Evolutionary conservation across 2,113 vertebrate genomes (phyloP), one percentile per base, ranked within the genome.

Genomic region (Perognathus longimembris): DNA sequence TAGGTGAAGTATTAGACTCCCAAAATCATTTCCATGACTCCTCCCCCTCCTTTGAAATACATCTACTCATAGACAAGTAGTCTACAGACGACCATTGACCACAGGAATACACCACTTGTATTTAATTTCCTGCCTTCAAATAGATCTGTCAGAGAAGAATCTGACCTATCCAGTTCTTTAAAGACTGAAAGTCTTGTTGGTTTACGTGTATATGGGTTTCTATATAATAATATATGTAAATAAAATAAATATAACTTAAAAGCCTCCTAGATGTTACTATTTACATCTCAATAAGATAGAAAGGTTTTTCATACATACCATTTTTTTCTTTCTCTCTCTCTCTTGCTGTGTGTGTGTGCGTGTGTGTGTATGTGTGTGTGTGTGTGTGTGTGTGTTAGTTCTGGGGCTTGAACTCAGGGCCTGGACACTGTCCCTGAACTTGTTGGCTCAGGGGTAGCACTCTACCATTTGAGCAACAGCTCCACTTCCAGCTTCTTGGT

Each of bases 171-270:
- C 50, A 21, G 86, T 90, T 87, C 14, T 79, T 80, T 81, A 92
- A 34, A 50, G 42, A 80, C 40, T 28, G 10, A 97, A 94, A 77
- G 3, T 85, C 84, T 92, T 75, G 74, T 63, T 30, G 36, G 42
- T 34, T 91, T 84, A 24, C 26, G 42, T 74, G 30, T 61, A 71
- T 64, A 12, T 86, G 4, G 32, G 34, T 76, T 95, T 86, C 63
- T 85, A 42, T 57, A 36, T 67, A 61, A 61, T 54, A 79, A 74
- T 32, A 81, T 45, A 64, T 87, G 8, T 61, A 90, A 78, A 64
- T 2, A 90, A 71, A 54, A 85, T 61, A 88, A 85, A 83, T 26
- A 63, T 9, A 77, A 67, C 67, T 90, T 71, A 42, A 50, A 77
- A 24, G 28, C 38, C 8, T 59, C 9, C 18, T 64, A 63, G 3